Conservation (phyloP, 2,888 invertebrate genomes). For the Caenorhabditis virilis region DNA sequence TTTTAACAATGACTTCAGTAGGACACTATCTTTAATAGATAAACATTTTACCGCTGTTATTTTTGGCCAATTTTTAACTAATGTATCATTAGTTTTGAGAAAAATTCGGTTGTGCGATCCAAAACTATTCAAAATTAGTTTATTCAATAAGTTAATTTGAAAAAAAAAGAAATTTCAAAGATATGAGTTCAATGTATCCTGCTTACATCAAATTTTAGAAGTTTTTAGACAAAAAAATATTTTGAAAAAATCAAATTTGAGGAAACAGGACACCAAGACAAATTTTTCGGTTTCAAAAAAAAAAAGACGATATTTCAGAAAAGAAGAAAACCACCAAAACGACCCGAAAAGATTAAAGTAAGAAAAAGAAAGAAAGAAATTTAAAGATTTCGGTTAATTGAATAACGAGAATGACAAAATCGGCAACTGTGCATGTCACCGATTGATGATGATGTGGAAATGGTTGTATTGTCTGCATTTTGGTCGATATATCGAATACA, state of each 20-base stretch:
- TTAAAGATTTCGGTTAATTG: slow-evolving; percentile 30
- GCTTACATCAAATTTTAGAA: slow-evolving; percentile 9
- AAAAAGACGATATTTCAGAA: background rate
- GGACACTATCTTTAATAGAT: too few relatives aligned
- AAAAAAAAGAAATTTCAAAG: slow-evolving; percentile 12
- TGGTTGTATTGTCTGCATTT: slow-evolving; percentile 46
- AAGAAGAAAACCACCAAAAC: background rate
- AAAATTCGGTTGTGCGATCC: background rate
- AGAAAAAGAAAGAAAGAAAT: background rate
- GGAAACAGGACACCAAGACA: slow-evolving; percentile 5
- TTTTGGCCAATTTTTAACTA: too few relatives aligned
- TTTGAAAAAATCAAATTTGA: background rate
- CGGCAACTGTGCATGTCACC: slow-evolving; percentile 65
- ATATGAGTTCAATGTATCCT: slow-evolving; percentile 34
- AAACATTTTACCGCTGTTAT: too few relatives aligned
- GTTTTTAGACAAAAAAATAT: background rate
- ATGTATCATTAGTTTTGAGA: slow-evolving; percentile 6
- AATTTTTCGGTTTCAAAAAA: too few relatives aligned
- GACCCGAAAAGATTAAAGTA: background rate
- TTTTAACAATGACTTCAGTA: too few relatives aligned
- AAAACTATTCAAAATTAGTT: background rate
- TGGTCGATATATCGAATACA: slow-evolving; percentile 67
- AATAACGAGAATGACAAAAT: slow-evolving; percentile 66
- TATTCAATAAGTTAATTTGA: background rate
- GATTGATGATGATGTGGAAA: slow-evolving; percentile 59